Evolutionary conservation across 2,113 vertebrate species (phyloP).

Genomic region (Enhydra lutris): DNA sequence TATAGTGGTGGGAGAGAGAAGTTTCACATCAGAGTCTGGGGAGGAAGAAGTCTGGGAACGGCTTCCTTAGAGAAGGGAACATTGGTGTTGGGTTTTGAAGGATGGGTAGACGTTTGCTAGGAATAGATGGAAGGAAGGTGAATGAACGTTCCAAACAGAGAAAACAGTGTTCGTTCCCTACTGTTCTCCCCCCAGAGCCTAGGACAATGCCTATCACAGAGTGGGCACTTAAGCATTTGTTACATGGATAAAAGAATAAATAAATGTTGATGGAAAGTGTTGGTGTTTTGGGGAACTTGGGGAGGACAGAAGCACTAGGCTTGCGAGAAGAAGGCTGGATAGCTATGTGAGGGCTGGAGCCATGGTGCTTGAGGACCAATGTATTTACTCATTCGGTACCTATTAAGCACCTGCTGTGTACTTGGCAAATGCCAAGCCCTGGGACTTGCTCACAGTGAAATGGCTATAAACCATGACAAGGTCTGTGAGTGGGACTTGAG

Average conservation of each 20-base stretch:
- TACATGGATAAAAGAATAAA: constrained; percentile 1
- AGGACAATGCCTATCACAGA: background rate
- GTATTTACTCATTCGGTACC: background rate
- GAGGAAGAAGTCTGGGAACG: background rate
- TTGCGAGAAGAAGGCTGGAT: background rate
- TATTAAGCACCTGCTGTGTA: background rate
- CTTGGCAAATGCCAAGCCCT: background rate
- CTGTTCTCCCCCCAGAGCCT: background rate
- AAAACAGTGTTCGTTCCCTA: background rate
- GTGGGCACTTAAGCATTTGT: background rate
- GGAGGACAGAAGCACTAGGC: background rate
- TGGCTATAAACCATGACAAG: background rate
- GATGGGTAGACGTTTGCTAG: constrained; percentile 1
- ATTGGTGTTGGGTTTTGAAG: constrained; percentile 19
- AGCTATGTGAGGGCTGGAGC: background rate
- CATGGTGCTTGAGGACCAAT: background rate
- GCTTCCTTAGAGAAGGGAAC: background rate
- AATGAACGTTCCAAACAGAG: background rate
- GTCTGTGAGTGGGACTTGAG: background rate
- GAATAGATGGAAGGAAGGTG: background rate
- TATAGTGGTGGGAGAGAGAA: background rate
- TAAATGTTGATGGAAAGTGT: background rate
- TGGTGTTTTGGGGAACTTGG: background rate
- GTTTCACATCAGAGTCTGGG: background rate
- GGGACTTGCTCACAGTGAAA: background rate